Base-by-base conservation (phyloP, 2,888 invertebrate genomes). In the Zygogramma bicolorata region DNA sequence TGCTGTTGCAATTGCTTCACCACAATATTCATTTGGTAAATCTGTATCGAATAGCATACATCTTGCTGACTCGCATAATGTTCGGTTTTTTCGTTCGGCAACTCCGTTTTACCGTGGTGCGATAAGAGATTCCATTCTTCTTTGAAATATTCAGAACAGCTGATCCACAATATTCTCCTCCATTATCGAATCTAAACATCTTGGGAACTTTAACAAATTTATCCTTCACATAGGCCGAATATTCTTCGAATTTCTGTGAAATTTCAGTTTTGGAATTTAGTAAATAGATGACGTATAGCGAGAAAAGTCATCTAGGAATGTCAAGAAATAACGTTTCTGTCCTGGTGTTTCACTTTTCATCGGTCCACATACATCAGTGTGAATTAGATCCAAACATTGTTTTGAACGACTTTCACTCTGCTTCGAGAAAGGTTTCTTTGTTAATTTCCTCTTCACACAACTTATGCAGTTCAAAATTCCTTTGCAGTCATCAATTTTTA, bases 301-400 rank as follows among this genome's bases (percentile, higher is more conserved):
- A 34, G 34, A 7, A 34, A 34, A 34, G 13, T 34, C 7, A 13
- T 34, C 34, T 7, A 34, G 4, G 7, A 31, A 31, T 8, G 34
- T 34, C 34, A 6, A 34, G 7, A 34, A 34, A 34, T 34, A 34
- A 13, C 7, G 34, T 34, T 13, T 13, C 6, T 7, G 8, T 34
- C 6, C 13, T 34, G 34, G 13, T 34, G 34, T 34, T 1, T 34
- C 13, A 31, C n/a, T 6, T 86, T 31, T 31, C 31, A 31, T 31
- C 31, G 31, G 7, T 31, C 31, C 31, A 31, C 4, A 31, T 6
- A 31, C 31, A 7, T 31, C 31, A 7, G 31, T 31, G 31, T 31
- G 31, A 31, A 31, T 31, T 7, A 31, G 7, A 31, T 31, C 31
- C 4, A 31, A 7, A 7, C 31, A 31, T 7, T 31, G 31, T 7